These are phyloP conservation scores for Amphipoea lucens DNA, from an alignment of 2,888 invertebrate genomes.

Conservation along the genomic window DNA sequence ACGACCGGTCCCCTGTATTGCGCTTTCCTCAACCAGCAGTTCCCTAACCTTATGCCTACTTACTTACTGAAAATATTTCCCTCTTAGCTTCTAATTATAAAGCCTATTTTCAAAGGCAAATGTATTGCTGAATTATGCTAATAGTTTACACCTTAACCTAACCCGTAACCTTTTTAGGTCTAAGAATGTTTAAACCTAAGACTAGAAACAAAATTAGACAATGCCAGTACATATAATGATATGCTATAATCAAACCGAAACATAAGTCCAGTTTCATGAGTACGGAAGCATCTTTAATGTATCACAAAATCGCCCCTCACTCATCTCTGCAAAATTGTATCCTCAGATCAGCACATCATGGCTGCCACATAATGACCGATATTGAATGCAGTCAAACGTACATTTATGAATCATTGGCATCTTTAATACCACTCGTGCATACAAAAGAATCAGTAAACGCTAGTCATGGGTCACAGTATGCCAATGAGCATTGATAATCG, in stretches of 20 bases:
- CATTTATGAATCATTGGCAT: slow-evolving; percentile 13
- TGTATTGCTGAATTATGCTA: too few species aligned
- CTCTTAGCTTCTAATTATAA: not conserved
- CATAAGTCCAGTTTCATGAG: not conserved
- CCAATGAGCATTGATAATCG: slow-evolving; percentile 27
- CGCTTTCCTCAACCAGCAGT: not conserved
- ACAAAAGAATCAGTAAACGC: slow-evolving; percentile 15
- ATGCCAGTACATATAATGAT: too few species aligned
- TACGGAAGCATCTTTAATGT: not conserved
- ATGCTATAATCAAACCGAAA: not conserved
- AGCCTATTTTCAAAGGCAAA: too few species aligned
- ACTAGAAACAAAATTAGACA: too few species aligned
- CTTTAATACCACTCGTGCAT: slow-evolving; percentile 4
- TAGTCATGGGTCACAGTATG: slow-evolving; percentile 28
- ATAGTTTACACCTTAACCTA: too few species aligned
- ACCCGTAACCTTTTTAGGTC: too few species aligned
- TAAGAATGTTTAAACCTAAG: too few species aligned
- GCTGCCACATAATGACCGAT: not conserved
- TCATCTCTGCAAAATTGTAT: not conserved
- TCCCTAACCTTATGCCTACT: not conserved
- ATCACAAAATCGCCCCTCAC: not conserved
- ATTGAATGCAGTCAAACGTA: slow-evolving; percentile 5
- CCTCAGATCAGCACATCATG: not conserved
- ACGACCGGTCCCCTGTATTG: not conserved
- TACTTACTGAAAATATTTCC: not conserved